A percentile compares a stretch with the other conserved stretches of the same genome.
phyloP scores from a whole-genome alignment of 2,797 vertebrate genomes.

The Heterohyrax brucei region DNA sequence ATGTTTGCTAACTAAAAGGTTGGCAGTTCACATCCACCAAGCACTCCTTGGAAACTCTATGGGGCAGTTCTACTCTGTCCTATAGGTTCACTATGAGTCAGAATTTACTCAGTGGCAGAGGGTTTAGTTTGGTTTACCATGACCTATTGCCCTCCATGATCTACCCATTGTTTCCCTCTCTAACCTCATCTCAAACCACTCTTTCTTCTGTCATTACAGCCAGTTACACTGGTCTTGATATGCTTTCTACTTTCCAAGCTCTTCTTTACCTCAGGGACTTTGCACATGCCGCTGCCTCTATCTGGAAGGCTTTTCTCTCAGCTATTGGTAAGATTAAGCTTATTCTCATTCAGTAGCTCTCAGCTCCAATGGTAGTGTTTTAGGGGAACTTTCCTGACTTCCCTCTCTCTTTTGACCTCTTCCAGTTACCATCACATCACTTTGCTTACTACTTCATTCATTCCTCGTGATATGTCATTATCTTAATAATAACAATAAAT shows the following conservation, averaged over 20 bases:
- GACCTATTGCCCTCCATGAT: background rate
- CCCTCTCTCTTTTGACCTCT: background rate
- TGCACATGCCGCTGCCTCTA: background rate
- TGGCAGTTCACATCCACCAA: too few species aligned
- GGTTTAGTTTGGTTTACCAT: too few species aligned
- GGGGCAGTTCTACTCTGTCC: too few species aligned
- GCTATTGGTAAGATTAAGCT: background rate
- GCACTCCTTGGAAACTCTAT: too few species aligned
- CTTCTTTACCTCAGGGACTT: slow-evolving; percentile 45
- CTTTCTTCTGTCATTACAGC: background rate
- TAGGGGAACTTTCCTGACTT: slow-evolving; percentile 35
- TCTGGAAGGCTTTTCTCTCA: background rate
- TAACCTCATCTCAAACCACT: background rate
- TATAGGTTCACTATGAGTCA: too few species aligned
- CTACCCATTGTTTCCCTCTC: background rate
- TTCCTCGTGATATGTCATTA: slow-evolving; percentile 23
- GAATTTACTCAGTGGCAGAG: too few species aligned
- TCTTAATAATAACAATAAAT: slow-evolving; percentile 33
- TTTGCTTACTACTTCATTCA: background rate
- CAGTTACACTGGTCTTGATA: background rate
- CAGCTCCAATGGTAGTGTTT: background rate
- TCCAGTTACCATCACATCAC: slow-evolving; percentile 10
- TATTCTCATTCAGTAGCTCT: slow-evolving; percentile 22
- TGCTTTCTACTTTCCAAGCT: background rate
- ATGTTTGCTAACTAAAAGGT: too few species aligned